Evolutionary conservation across 1,140 invertebrate species (phyloP).

Genomic region (Cotesia typhae): DNA sequence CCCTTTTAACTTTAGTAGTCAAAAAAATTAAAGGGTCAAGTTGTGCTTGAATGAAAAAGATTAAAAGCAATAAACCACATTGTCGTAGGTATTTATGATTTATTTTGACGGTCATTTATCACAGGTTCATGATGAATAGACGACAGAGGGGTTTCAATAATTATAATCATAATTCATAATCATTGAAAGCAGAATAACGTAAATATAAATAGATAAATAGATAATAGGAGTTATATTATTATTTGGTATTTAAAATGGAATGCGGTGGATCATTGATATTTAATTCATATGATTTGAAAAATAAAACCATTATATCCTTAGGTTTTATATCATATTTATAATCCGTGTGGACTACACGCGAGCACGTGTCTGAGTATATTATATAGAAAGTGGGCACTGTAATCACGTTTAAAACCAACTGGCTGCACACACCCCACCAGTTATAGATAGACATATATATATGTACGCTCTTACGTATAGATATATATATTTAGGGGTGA

Average conservation of each 20-base stretch:
- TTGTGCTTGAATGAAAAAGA: background rate
- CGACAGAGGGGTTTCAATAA: too few species aligned
- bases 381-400: slow-evolving; percentile 45
- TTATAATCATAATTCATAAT: background rate
- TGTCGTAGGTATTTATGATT: background rate
- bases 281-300: slow-evolving; percentile 21
- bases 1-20: background rate
- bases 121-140: too few species aligned
- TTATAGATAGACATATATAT: too few species aligned
- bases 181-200: background rate
- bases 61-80: slow-evolving; percentile 13
- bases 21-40: background rate
- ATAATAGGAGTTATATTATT: background rate
- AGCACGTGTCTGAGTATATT: slow-evolving; percentile 59
- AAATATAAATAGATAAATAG: slow-evolving; percentile 1
- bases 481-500: slow-evolving; percentile 10
- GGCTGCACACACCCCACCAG: slow-evolving; percentile 33
- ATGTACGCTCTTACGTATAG: background rate
- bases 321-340: slow-evolving; percentile 63
- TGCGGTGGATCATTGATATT: slow-evolving; percentile 17
- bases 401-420: slow-evolving; percentile 61
- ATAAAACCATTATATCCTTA: slow-evolving; percentile 22
- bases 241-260: slow-evolving; percentile 14
- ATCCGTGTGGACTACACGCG: slow-evolving; percentile 60
- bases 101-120: too few species aligned